Base-by-base conservation (phyloP, 2,888 invertebrate species). In the Prosopocoilus inquinatus region DNA sequence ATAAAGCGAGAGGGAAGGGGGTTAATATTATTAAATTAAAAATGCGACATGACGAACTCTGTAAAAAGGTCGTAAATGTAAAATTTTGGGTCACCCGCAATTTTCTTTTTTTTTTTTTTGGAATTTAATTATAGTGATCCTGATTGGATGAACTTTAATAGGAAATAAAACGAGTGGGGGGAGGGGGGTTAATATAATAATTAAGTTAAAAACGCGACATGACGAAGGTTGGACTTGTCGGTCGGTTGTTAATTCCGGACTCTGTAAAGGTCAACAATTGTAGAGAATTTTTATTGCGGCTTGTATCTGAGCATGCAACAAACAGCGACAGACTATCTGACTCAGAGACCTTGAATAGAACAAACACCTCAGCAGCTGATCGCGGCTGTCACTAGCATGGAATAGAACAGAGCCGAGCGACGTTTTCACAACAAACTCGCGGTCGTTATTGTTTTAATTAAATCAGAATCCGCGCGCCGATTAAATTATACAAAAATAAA, bases 311-410 rank as follows among this genome's bases (percentile, higher is more conserved):
- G 41, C 41, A 7, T 7, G 3, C 41, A 8, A 9, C 15, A 41
- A 28, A 4, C 20, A 28, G 41, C 13, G 41, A 41, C 49, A 45
- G 11, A 46, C 45, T 12, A 39, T 50, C 50, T 50, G 47, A 50
- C 50, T 50, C 46, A 55, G 63, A 64, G 68, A 66, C 74, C 74
- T 74, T 74, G 74, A 68, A 71, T 58, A 66, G 67, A 69, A 67
- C 69, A 70, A 68, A 65, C 70, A 72, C 72, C 71, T 70, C 67
- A 47, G 47, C 55, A 55, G 55, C 55, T 55, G 55, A 55, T 50
- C 50, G 46, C 50, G n/a, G 13, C 50, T 39, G 50, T 36, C 47
- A 43, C 47, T 35, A 28, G 20, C 20, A 28, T 28, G 20, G 20
- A 28, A 28, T 28, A 28, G 20, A 28, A 28, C 20, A 7, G 20